These are phyloP conservation scores for Iguana delicatissima DNA, from an alignment of 2,797 vertebrate species.

Conservation along the genomic window DNA sequence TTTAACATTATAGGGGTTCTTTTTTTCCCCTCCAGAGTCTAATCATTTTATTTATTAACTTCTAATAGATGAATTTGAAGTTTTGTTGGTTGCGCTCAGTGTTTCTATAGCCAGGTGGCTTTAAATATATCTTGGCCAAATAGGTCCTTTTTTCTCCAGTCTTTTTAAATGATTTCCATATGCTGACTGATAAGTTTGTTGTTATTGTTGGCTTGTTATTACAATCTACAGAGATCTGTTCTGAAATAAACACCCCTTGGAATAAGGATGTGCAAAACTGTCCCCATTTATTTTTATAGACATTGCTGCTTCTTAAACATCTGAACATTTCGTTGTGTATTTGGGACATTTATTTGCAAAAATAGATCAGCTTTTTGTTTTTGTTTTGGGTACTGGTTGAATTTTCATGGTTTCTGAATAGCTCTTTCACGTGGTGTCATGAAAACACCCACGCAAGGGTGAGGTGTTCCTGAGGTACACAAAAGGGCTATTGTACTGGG, in stretches of 20 bases:
- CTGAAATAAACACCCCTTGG: background rate
- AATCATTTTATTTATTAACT: conserved; percentile 53
- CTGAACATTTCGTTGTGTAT: background rate
- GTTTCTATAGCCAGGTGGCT: conserved; percentile 43
- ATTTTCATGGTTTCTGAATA: background rate
- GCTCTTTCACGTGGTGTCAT: background rate
- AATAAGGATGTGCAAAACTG: background rate
- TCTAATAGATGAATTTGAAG: conserved; percentile 62
- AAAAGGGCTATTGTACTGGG: background rate
- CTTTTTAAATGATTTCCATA: conserved; percentile 63
- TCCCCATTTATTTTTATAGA: background rate
- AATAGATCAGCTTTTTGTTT: background rate
- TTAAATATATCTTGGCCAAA: conserved; percentile 49
- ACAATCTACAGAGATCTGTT: background rate
- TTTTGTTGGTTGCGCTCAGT: conserved; percentile 39
- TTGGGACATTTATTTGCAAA: background rate
- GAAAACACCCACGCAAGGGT: background rate
- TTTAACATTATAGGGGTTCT: conserved; percentile 43
- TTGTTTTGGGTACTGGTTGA: background rate
- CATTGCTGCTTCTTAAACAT: background rate
- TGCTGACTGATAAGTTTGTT: conserved; percentile 60
- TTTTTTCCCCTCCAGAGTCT: conserved; percentile 45
- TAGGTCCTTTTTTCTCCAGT: conserved; percentile 36
- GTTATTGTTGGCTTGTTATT: conserved; percentile 22
- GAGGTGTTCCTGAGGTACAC: background rate